These are phyloP conservation scores for Xenus cinereus DNA, from an alignment of 2,113 vertebrate genomes.

Conservation along the genomic window DNA sequence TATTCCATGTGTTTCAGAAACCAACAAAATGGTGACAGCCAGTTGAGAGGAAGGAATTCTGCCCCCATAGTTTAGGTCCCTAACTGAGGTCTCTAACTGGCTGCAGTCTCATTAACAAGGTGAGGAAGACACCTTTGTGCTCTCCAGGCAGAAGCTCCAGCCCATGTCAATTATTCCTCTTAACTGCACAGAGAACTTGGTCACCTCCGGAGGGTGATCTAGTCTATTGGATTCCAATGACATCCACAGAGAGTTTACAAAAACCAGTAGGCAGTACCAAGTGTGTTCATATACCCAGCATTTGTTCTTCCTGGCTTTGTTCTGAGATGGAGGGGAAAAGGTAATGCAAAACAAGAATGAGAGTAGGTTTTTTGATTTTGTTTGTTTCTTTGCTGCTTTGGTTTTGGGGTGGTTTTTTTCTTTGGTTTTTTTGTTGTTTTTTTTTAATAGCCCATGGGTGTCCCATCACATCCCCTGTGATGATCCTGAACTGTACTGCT, in stretches of 20 bases:
- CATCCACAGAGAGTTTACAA: neutral
- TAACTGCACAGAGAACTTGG: neutral
- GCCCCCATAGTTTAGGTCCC: neutral
- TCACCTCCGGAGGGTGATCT: neutral
- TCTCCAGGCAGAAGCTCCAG: neutral
- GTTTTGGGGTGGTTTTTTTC: neutral
- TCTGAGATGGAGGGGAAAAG: neutral
- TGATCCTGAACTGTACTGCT: neutral
- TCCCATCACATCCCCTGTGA: rapidly evolving
- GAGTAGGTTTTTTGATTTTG: neutral
- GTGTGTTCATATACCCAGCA: neutral
- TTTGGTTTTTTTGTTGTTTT: neutral
- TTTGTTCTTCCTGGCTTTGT: neutral
- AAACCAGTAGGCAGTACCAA: neutral
- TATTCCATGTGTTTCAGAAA: neutral
- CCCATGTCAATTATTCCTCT: neutral
- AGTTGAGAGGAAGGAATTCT: neutral
- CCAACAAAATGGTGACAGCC: neutral
- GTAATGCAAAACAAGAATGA: neutral
- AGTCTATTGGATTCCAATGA: neutral
- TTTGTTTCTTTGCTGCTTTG: neutral
- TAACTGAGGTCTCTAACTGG: neutral
- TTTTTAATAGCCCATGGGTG: neutral
- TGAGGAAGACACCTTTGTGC: neutral
- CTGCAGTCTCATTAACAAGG: neutral